phyloP scores from a whole-genome alignment of 2,888 invertebrate genomes.

The Pandemis heparana region DNA sequence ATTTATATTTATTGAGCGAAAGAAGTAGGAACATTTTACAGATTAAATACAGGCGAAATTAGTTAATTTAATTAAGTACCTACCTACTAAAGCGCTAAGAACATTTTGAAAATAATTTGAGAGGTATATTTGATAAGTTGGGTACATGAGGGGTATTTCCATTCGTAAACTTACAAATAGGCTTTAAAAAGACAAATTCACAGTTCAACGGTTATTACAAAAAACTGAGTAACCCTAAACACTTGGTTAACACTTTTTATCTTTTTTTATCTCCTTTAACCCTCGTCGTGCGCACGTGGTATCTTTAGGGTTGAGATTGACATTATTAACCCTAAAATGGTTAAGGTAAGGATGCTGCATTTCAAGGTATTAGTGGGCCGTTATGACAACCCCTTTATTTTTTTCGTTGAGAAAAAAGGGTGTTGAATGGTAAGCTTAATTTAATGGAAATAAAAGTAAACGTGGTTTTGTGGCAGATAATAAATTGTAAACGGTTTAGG shows the following conservation, averaged over 20 bases:
- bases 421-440: conserved; percentile 39
- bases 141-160: too few relatives aligned
- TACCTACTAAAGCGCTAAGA: too few relatives aligned
- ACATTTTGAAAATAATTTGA: too few relatives aligned
- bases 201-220: conserved; percentile 20
- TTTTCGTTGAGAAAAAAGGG: conserved; percentile 23
- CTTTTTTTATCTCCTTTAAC: conserved; percentile 58
- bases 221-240: conserved; percentile 38
- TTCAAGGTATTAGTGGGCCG: conserved; percentile 49
- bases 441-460: conserved; percentile 19
- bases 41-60: too few relatives aligned
- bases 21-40: too few relatives aligned
- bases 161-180: not conserved
- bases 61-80: too few relatives aligned
- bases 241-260: conserved; percentile 45
- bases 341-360: conserved; percentile 66
- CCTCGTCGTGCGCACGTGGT: conserved; percentile 75
- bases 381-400: conserved; percentile 31
- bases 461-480: too few relatives aligned
- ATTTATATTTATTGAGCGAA: too few relatives aligned
- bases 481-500: not conserved
- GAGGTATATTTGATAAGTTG: too few relatives aligned
- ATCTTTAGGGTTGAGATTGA: conserved; percentile 63
- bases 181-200: conserved; percentile 3
- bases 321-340: conserved; percentile 72